Base-by-base conservation (phyloP, 1,140 invertebrate species). In the Colletes latitarsis region DNA sequence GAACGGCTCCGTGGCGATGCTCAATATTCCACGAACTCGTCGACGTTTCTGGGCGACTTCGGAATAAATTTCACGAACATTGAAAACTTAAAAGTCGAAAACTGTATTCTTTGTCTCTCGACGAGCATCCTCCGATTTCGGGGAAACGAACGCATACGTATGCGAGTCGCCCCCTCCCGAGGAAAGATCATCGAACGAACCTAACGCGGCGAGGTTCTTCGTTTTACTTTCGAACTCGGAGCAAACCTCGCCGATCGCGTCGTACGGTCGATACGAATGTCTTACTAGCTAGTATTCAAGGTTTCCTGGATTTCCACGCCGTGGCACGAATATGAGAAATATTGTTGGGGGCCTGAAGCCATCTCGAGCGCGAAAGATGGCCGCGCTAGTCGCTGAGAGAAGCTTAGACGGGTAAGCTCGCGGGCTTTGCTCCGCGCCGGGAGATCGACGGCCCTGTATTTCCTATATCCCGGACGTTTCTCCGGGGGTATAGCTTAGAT, bases 341-440 rank as follows among this genome's bases (percentile, higher is more conserved):
- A 79, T 79, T 69, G 71, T 78, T 72, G 30, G 30, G 30, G 30
- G 30, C 2, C 30, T 2, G 30, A 89, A 90, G 83, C 88, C 85
- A 81, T 80, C 49, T 39, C 58, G 46, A 70, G 71, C 57, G 64
- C 80, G 71, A 84, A 86, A 88, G 81, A 84, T 84, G 82, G 84
- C 74, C 83, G 82, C 77, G 70, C 73, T 64, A 83, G 73, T 82
- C 77, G 84, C 80, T 82, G 86, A 86, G 83, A 87, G 88, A 69
- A 89, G 91, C 90, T 92, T 91, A 92, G 85, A 89, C 55, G 58
- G 77, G 84, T 92, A 91, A 92, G 91, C 90, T 89, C 82, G 85
- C 69, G 82, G 80, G 91, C 89, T 91, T 91, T 91, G 86, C 89
- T 88, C 74, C 83, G 73, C 68, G 88, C 77, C 41, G 53, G 83